A percentile compares a stretch with the other conserved stretches of the same genome.
phyloP scores from a whole-genome alignment of 2,888 invertebrate species.

The Erebia epiphron region DNA sequence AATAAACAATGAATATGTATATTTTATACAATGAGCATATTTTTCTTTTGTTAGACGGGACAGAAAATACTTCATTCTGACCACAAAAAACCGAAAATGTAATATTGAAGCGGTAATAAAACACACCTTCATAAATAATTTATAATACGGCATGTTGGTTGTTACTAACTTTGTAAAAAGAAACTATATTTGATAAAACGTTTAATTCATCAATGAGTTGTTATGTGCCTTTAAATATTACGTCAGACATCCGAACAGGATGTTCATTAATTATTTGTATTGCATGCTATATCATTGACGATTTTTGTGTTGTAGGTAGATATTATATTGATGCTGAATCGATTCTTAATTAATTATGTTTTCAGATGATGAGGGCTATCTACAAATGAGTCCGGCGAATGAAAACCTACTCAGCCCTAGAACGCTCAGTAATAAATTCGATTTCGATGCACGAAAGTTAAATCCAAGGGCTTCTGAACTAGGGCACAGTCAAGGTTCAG shows the following conservation, averaged over 20 bases:
- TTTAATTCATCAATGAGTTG: too few relatives aligned
- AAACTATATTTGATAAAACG: too few relatives aligned
- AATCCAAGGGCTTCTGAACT: conserved; percentile 56
- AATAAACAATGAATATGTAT: too few relatives aligned
- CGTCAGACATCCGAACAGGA: background rate
- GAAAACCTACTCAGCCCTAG: conserved; percentile 83
- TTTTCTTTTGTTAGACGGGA: conserved; percentile 64
- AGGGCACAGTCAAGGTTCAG: conserved; percentile 60
- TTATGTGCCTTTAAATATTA: background rate
- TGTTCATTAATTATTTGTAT: background rate
- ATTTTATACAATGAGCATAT: conserved; percentile 25
- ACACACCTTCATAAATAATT: conserved; percentile 13
- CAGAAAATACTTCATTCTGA: conserved; percentile 63
- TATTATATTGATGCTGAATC: background rate
- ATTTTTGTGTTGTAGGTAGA: conserved; percentile 4
- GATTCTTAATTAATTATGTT: conserved; percentile 36
- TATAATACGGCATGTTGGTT: conserved; percentile 40
- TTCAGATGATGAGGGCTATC: conserved; percentile 81
- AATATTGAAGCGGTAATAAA: conserved; percentile 51
- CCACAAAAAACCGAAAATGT: conserved; percentile 44
- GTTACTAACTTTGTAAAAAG: conserved; percentile 37
- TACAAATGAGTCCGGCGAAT: conserved; percentile 83
- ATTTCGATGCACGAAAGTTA: conserved; percentile 73
- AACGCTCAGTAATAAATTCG: conserved; percentile 69
- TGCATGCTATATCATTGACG: conserved; percentile 5